Evolutionary conservation across 1,140 invertebrate species (phyloP).

Genomic region (Liolophura sinensis): DNA sequence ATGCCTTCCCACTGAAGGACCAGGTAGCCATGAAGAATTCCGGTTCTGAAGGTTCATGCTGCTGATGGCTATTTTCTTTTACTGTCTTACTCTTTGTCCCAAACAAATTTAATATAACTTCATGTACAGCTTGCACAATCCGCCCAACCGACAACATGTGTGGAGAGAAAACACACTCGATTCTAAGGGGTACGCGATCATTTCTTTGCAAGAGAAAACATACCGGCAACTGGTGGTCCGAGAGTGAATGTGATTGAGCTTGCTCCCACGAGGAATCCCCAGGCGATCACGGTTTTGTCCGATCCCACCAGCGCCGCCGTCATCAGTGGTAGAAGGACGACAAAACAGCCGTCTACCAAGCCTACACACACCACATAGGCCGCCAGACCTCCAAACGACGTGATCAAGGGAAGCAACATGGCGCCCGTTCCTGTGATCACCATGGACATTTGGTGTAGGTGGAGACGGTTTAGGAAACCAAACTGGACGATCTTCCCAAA

Average conservation of each 20-base stretch:
- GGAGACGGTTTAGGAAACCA: conserved; percentile 35
- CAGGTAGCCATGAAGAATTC: too few relatives aligned
- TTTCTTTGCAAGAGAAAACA: background rate
- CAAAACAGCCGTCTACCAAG: conserved; percentile 45
- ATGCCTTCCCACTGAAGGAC: too few relatives aligned
- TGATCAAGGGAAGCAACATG: conserved; percentile 43
- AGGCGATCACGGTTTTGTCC: conserved; percentile 38
- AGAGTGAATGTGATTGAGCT: conserved; percentile 43
- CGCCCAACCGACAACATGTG: too few relatives aligned
- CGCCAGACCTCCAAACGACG: conserved; percentile 26
- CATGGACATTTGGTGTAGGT: conserved; percentile 45
- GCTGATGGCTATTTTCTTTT: too few relatives aligned
- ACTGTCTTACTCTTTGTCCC: too few relatives aligned
- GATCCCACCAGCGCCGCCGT: conserved; percentile 33
- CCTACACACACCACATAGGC: conserved; percentile 38
- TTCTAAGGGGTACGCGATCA: too few relatives aligned
- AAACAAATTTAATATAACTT: too few relatives aligned
- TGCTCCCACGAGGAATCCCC: conserved; percentile 40
- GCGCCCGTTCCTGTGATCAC: conserved; percentile 33
- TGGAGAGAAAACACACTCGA: too few relatives aligned
- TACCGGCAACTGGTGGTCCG: conserved; percentile 45
- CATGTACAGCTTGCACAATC: too few relatives aligned
- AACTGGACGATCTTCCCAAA: conserved; percentile 39
- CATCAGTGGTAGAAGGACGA: conserved; percentile 41
- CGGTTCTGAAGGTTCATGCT: too few relatives aligned